A percentile compares a stretch with the other conserved stretches of the same genome.
Evolutionary conservation across 2,888 invertebrate species (phyloP).

Genomic region (Serripes groenlandicus): DNA sequence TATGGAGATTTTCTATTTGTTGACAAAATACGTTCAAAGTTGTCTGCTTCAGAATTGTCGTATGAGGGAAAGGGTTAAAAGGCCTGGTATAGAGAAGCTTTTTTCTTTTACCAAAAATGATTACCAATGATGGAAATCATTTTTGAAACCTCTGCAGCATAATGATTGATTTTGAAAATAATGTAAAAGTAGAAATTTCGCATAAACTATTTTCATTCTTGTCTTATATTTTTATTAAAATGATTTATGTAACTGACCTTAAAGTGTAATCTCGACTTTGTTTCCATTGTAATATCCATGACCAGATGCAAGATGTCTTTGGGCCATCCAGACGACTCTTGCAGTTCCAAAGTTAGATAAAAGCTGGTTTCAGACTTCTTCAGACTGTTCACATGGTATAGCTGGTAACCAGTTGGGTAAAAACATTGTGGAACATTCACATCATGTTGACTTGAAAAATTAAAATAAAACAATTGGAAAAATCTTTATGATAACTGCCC

Average conservation of each 20-base stretch:
- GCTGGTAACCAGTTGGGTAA: conserved; percentile 69
- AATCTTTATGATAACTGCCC: background rate
- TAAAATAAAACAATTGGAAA: background rate
- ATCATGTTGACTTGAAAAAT: background rate
- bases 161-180: no score
- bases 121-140: no score
- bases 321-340: conserved; percentile 48
- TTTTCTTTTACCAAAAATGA: no score
- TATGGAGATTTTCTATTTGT: no score
- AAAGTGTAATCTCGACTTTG: conserved; percentile 68
- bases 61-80: no score
- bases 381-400: conserved; percentile 65
- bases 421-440: conserved; percentile 71
- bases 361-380: conserved; percentile 55
- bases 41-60: no score
- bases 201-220: no score
- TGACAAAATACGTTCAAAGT: no score
- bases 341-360: conserved; percentile 55
- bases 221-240: no score
- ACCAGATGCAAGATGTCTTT: conserved; percentile 65
- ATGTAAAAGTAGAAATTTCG: no score
- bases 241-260: conserved; percentile 77
- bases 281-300: conserved; percentile 73
- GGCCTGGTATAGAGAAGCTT: no score
- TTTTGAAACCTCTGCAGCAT: no score